A percentile compares a stretch with the other conserved stretches of the same genome.
Conservation (phyloP, 2,888 invertebrate species). For the Aphidius colemani region DNA sequence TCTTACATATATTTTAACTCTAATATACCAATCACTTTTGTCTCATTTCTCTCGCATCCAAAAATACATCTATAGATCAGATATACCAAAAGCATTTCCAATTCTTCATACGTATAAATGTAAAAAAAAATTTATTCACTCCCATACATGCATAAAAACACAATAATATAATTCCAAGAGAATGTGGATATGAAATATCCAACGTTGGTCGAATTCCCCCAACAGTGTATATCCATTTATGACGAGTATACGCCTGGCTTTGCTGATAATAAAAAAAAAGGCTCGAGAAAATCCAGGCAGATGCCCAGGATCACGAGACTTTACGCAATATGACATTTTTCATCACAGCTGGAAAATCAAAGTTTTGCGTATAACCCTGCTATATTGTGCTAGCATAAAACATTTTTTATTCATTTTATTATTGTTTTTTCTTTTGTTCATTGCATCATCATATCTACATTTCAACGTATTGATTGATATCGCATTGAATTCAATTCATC, state of each 20-base stretch:
- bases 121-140: neutral
- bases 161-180: too few species aligned
- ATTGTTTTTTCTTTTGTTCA: neutral
- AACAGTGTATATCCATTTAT: conserved; percentile 32
- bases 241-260: conserved; percentile 31
- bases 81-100: neutral
- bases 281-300: conserved; percentile 27
- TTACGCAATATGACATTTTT: conserved; percentile 26
- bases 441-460: too few species aligned
- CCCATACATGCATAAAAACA: too few species aligned
- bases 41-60: too few species aligned
- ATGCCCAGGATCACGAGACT: conserved; percentile 24
- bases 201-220: conserved; percentile 24
- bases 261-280: conserved; percentile 28
- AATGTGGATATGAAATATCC: conserved; percentile 8
- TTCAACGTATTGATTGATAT: too few species aligned
- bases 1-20: neutral
- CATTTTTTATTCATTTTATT: conserved; percentile 5
- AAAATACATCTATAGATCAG: too few species aligned
- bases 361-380: conserved; percentile 11
- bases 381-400: conserved; percentile 11
- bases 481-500: too few species aligned
- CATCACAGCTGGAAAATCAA: conserved; percentile 19
- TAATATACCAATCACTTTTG: too few species aligned
- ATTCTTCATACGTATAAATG: neutral